phyloP scores from a whole-genome alignment of 1,140 invertebrate species.

The Drosophila novamexicana region DNA sequence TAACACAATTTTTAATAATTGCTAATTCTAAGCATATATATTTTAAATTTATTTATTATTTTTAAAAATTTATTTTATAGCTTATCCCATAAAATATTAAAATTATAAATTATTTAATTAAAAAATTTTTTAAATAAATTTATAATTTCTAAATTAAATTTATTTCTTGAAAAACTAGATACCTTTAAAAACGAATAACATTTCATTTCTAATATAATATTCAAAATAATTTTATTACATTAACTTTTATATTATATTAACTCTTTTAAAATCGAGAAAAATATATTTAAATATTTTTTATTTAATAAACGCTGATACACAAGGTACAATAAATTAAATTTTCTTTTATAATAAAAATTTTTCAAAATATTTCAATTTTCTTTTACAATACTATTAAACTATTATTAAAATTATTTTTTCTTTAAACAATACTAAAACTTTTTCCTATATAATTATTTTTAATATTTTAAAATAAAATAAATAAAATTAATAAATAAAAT shows the following conservation, averaged over 20 bases:
- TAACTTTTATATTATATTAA: slow-evolving; percentile 86
- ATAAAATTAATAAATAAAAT: slow-evolving; percentile 80
- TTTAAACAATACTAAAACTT: slow-evolving; percentile 85
- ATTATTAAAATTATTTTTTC: slow-evolving; percentile 84
- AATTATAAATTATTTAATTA: slow-evolving; percentile 60
- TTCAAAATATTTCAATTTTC: slow-evolving; percentile 75
- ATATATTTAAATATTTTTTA: slow-evolving; percentile 84
- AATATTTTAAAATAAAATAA: slow-evolving; percentile 85
- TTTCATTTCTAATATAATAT: slow-evolving; percentile 87
- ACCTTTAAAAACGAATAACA: slow-evolving; percentile 87
- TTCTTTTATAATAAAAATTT: slow-evolving; percentile 85
- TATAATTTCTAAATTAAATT: slow-evolving; percentile 85
- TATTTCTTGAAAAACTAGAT: slow-evolving; percentile 88
- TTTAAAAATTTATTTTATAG: slow-evolving; percentile 75
- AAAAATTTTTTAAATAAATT: slow-evolving; percentile 83
- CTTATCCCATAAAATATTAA: slow-evolving; percentile 67
- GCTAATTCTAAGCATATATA: too few relatives aligned
- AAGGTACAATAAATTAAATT: slow-evolving; percentile 87
- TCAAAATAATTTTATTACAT: slow-evolving; percentile 86
- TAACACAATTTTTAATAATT: too few relatives aligned
- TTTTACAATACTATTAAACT: slow-evolving; percentile 84
- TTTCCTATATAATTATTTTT: slow-evolving; percentile 19
- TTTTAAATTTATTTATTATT: slow-evolving; percentile 85
- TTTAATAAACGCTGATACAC: slow-evolving; percentile 88
- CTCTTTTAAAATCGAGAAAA: slow-evolving; percentile 88